These are phyloP conservation scores for Parnassius glacialis DNA, from an alignment of 2,888 invertebrate species.

Conservation along the genomic window DNA sequence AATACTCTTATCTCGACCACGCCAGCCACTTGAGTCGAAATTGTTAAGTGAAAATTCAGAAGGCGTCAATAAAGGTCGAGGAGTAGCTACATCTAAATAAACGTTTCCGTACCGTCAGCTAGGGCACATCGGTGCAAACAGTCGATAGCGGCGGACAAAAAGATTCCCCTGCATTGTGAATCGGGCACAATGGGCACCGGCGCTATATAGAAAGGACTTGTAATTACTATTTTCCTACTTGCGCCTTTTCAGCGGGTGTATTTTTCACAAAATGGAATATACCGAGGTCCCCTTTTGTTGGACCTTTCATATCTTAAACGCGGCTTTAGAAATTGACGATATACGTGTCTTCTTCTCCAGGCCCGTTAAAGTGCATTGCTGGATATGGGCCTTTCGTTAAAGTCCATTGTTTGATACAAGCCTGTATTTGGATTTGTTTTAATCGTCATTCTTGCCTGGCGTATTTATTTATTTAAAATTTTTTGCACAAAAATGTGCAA, in stretches of 20 bases:
- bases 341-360: too few relatives aligned
- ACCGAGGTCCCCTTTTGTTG: slow-evolving; percentile 52
- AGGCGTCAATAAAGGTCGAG: slow-evolving; percentile 13
- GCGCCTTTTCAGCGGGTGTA: slow-evolving; percentile 68
- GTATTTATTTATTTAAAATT: too few relatives aligned
- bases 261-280: slow-evolving; percentile 73
- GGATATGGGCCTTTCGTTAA: too few relatives aligned
- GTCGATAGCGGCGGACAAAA: slow-evolving; percentile 76
- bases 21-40: slow-evolving; percentile 25
- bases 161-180: slow-evolving; percentile 74
- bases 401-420: too few relatives aligned
- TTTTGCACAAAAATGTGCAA: too few relatives aligned
- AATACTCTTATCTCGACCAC: slow-evolving; percentile 19
- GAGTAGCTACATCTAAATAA: slow-evolving; percentile 52
- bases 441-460: too few relatives aligned
- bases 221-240: slow-evolving; percentile 79
- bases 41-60: slow-evolving; percentile 25
- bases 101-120: slow-evolving; percentile 38
- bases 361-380: too few relatives aligned
- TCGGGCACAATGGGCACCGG: slow-evolving; percentile 62
- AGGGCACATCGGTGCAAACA: slow-evolving; percentile 69
- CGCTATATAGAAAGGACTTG: slow-evolving; percentile 68
- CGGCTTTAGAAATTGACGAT: slow-evolving; percentile 26
- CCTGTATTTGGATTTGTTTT: too few relatives aligned
- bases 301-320: slow-evolving; percentile 48